These are phyloP conservation scores for Neelides folsomi DNA, from an alignment of 2,888 invertebrate genomes.

Conservation along the genomic window DNA sequence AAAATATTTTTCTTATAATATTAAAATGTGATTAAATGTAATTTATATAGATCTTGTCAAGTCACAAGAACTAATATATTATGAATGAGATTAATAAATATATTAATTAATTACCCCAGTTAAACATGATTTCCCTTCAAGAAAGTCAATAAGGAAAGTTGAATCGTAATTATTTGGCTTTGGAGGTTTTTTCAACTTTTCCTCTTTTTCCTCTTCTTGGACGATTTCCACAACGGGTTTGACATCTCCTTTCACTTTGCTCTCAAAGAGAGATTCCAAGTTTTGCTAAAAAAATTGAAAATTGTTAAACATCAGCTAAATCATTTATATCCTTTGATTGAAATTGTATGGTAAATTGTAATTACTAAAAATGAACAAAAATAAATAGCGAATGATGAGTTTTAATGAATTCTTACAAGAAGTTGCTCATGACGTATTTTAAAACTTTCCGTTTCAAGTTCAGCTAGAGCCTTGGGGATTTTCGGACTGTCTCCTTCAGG, in stretches of 20 bases:
- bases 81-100: no score
- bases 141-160: slow-evolving; percentile 61
- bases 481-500: slow-evolving; percentile 53
- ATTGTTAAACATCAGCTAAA: background rate
- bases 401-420: slow-evolving; percentile 38
- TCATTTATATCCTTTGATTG: slow-evolving; percentile 3
- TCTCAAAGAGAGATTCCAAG: slow-evolving; percentile 49
- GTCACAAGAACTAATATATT: slow-evolving; percentile 15
- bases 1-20: slow-evolving; percentile 3
- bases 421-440: slow-evolving; percentile 52
- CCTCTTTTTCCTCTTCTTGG: slow-evolving; percentile 35
- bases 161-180: slow-evolving; percentile 43
- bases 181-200: slow-evolving; percentile 14
- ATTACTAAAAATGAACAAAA: slow-evolving; percentile 2
- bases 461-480: slow-evolving; percentile 57
- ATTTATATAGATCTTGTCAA: background rate
- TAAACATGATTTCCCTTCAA: slow-evolving; percentile 71
- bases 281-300: slow-evolving; percentile 41
- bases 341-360: background rate
- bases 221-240: slow-evolving; percentile 46
- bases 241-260: slow-evolving; percentile 36
- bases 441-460: slow-evolving; percentile 57
- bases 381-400: background rate
- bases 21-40: background rate
- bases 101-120: slow-evolving; percentile 62